A percentile compares a stretch with the other conserved stretches of the same genome.
Evolutionary conservation across 2,888 invertebrate species (phyloP).

Genomic region (Hybos culiciformis): DNA sequence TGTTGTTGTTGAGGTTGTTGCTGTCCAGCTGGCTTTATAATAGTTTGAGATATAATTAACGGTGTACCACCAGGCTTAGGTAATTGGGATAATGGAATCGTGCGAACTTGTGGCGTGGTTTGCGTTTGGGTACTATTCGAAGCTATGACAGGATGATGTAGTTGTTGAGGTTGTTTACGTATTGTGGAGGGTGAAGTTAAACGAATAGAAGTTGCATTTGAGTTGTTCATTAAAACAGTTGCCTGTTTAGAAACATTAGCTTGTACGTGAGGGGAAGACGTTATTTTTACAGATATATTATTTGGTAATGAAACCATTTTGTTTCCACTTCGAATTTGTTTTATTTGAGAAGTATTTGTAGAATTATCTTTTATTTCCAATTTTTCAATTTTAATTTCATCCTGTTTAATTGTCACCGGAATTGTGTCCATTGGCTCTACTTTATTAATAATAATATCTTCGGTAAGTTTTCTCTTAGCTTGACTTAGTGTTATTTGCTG

Average conservation of each 20-base stretch:
- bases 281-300: slow-evolving; percentile 32
- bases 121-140: slow-evolving; percentile 28
- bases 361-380: slow-evolving; percentile 23
- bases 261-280: slow-evolving; percentile 15
- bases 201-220: slow-evolving; percentile 26
- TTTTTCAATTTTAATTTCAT: slow-evolving; percentile 31
- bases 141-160: slow-evolving; percentile 27
- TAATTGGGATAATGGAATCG: slow-evolving; percentile 9
- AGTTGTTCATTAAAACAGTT: slow-evolving; percentile 14
- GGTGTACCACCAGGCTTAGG: slow-evolving; percentile 22
- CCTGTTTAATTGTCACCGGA: slow-evolving; percentile 26
- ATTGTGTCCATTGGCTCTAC: neutral
- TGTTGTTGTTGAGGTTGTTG: slow-evolving; percentile 8
- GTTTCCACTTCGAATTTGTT: neutral
- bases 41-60: slow-evolving; percentile 34
- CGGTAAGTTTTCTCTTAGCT: slow-evolving; percentile 6
- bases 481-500: slow-evolving; percentile 12
- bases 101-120: slow-evolving; percentile 9
- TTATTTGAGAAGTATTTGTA: neutral
- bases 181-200: slow-evolving; percentile 30
- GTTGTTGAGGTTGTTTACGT: slow-evolving; percentile 22
- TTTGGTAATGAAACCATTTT: slow-evolving; percentile 21
- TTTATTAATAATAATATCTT: slow-evolving; percentile 2
- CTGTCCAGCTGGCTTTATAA: slow-evolving; percentile 28
- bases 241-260: slow-evolving; percentile 25